Base-by-base conservation (phyloP, 2,797 vertebrate genomes). In the Bradypus variegatus region DNA sequence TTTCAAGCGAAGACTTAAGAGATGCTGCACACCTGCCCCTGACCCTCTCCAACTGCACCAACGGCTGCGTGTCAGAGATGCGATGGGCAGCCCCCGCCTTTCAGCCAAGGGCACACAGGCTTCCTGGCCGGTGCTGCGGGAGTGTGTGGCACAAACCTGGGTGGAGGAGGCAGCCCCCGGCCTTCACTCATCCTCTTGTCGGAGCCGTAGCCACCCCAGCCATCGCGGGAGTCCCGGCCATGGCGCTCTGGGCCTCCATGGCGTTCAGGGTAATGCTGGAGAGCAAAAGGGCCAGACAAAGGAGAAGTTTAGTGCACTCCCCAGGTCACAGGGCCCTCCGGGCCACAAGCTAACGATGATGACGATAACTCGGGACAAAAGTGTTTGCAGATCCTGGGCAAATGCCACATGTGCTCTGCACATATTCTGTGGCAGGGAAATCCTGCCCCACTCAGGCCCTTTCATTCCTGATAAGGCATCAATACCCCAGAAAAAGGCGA, bases 241-340 rank as follows among this genome's bases (percentile, higher is more conserved):
- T 98, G 98, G 78, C 98, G 97, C 4, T 99, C 98, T 0, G 97
- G 97, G 0, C 96, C 97, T 19, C 93, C 90, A 0, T 95, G 96
- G 86, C 93, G 80, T 98, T 97, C 98, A n/a, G 98, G 98, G 88
- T 99, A 99, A 91, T 99, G 98, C 98, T 99, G 90, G 1, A 94
- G 82, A 77, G 75, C 76, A 91, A 92, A 94, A 85, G 6, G 82
- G 45, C 16, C 60, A 65, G 19, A 78, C 0, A 9, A 70, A 58
- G 65, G 33, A 15, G 2, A 27, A n/a, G 27, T 53, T 84, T 7
- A 73, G 60, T 29, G 33, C 16, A 60, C 70, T 29, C 4, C 36
- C 53, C 12, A 29, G 67, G 21, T 33, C 86, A 50, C 75, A 50
- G 53, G 4, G 62, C 72, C 50, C 31, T n/a, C 41, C 70, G 41